Base-by-base conservation (phyloP, 2,797 vertebrate species). In the Sebastes nivosus region DNA sequence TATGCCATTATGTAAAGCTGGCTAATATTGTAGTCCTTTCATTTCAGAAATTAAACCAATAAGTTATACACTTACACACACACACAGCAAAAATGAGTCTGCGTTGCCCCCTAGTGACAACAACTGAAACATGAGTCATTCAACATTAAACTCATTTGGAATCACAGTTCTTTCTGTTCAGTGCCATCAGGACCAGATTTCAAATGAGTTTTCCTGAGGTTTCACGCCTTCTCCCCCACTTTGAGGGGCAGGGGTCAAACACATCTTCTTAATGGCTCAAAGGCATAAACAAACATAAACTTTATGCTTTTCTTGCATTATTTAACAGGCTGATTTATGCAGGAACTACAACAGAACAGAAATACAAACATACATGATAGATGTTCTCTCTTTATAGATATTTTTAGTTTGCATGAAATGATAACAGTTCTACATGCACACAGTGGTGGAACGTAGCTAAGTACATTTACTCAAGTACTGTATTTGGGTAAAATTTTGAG, bases 51-150 rank as follows among this genome's bases (percentile, higher is more conserved):
- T 27, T 57, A 1, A 36, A 3, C 3, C 11, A 71, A 34, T 3
- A 7, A 8, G 3, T 12, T 34, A 55, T 34, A 55, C 18, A 9
- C 8, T 78, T 69, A 5, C 10, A 52, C 34, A 29, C 4, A 25
- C 25, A 25, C 25, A 25, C 25, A 25, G 8, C 8, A 66, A 79
- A 78, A 67, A 79, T 66, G 1, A 52, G 78, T 22, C 73, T 86
- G 10, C 5, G 60, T 59, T 67, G 76, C 86, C 90, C 65, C 32
- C 90, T 82, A 70, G 87, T 89, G 92, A 83, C 4, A 4, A 8
- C 7, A 42, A 3, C 5, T 18, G 1, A 57, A 61, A 30, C 8
- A 18, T 1, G 20, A 58, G 34, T 36, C 30, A 50, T 50, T 50
- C 24, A 74, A 30, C 14, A 16, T 4, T 27, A 25, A 6, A 25